Evolutionary conservation across 2,113 vertebrate genomes (phyloP), one percentile per base, ranked within the genome.

Genomic region (Miniopterus natalensis): DNA sequence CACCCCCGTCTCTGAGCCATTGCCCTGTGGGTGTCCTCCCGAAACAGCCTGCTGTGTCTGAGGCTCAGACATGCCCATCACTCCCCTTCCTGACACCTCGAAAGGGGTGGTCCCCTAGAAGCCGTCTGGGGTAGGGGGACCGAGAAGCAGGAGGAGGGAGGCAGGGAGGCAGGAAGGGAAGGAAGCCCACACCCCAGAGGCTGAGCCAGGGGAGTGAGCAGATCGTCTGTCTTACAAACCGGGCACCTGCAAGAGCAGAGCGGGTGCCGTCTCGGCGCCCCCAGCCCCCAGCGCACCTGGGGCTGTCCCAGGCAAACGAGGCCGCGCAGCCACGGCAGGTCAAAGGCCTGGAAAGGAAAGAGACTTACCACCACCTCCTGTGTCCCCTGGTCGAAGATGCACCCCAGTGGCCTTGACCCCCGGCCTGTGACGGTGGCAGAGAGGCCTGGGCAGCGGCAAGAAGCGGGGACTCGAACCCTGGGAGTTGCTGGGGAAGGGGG

Each of bases 301-400:
- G 25, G 10, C 42, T 12, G n/a, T 45, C 61, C 77, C 20, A 6
- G 42, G 84, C 17, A 17, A 9, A 12, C 36, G 1, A 23, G 29
- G 45, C 42, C 8, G 0, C 4, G 0, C 21, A 15, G n/a, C 15
- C 40, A 0, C 59, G 12, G 40, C 17, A 2, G 15, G 31, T 3
- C 0, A 25, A 59, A 31, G 1, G 31, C 0, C 57, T 8, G 12
- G 21, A 20, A 51, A n/a, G 6, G 65, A 31, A 36, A 57, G 65
- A 45, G 13, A 25, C 42, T 53, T 17, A 2, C 5, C 14, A 2
- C 51, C 3, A 5, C 25, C 25, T 21, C n/a, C n/a, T 0, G 0
- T 7, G 4, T 49, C 29, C 25, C 1, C 4, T 7, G 27, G 36
- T 36, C 40, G 31, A 20, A 12, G 75, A 1, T 45, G 47, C 47